Evolutionary conservation across 2,797 vertebrate genomes (phyloP).

Genomic region (Manis javanica): DNA sequence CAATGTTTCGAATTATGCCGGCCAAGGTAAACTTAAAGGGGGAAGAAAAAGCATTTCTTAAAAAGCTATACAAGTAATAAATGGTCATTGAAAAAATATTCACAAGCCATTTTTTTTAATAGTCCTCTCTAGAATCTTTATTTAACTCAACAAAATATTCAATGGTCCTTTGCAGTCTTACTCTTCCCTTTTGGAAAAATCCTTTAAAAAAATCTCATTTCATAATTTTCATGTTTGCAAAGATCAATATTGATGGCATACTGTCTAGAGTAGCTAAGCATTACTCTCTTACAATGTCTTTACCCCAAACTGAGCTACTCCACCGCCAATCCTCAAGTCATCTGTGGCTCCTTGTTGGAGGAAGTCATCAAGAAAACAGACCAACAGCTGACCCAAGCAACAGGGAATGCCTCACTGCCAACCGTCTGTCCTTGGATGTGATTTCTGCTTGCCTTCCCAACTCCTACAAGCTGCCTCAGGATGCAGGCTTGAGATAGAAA

Average conservation of each 20-base stretch:
- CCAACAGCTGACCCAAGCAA: background rate
- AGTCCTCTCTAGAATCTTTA: constrained; percentile 32
- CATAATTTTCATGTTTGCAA: background rate
- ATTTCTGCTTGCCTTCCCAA: background rate
- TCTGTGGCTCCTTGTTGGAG: background rate
- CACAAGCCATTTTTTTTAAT: constrained; percentile 2
- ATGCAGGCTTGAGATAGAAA: background rate
- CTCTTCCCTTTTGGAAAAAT: background rate
- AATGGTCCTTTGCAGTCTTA: background rate
- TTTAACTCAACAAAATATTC: constrained; percentile 36
- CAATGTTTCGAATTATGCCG: background rate
- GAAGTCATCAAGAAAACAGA: background rate
- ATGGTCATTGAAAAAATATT: background rate
- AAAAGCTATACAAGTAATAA: background rate
- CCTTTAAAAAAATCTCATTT: background rate
- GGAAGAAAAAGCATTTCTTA: background rate
- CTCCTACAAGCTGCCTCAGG: background rate
- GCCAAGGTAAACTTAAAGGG: background rate
- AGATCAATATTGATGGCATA: background rate
- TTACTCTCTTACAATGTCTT: background rate
- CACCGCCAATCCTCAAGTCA: background rate
- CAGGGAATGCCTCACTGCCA: background rate
- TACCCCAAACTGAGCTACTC: background rate
- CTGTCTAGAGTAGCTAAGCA: background rate
- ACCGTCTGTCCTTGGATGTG: background rate